Evolutionary conservation across 2,797 vertebrate species (phyloP).

Genomic region (Ataeniobius toweri): DNA sequence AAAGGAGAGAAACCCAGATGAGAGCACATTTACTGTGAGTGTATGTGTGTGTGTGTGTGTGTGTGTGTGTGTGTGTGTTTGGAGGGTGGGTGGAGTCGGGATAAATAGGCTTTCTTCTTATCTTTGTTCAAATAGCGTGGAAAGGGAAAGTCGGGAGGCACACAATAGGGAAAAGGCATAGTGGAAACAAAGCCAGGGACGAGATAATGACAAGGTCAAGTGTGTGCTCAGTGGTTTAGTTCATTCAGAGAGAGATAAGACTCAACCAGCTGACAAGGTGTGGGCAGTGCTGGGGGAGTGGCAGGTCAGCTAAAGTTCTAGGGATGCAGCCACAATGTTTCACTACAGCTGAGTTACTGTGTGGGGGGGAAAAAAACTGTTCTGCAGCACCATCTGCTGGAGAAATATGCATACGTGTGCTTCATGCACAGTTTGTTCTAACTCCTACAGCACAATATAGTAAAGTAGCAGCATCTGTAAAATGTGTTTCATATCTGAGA

Average conservation of each 20-base stretch:
- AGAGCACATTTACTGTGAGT: conserved; percentile 25
- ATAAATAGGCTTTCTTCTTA: conserved; percentile 69
- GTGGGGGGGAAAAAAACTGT: conserved; percentile 4
- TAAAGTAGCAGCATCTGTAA: background rate
- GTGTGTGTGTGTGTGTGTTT: conserved; percentile 1
- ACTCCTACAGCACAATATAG: background rate
- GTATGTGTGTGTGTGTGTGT: conserved; percentile 2
- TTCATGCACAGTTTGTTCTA: background rate
- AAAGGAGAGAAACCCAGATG: conserved; percentile 32
- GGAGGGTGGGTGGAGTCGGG: conserved; percentile 8
- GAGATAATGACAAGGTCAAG: conserved; percentile 80
- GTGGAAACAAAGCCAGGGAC: conserved; percentile 77
- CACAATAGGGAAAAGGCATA: conserved; percentile 62
- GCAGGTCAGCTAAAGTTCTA: conserved; percentile 63
- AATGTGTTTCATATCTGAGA: background rate
- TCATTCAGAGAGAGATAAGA: conserved; percentile 70
- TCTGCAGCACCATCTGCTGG: conserved; percentile 63
- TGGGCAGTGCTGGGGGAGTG: conserved; percentile 59
- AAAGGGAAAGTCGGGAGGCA: conserved; percentile 71
- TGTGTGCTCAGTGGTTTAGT: conserved; percentile 71
- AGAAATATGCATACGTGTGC: background rate
- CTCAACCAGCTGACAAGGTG: conserved; percentile 64
- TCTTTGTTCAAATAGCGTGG: conserved; percentile 75
- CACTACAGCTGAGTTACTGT: background rate
- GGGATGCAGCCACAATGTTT: conserved; percentile 18